Conservation (phyloP, 2,888 invertebrate genomes). For the Drosophila seclusa region DNA sequence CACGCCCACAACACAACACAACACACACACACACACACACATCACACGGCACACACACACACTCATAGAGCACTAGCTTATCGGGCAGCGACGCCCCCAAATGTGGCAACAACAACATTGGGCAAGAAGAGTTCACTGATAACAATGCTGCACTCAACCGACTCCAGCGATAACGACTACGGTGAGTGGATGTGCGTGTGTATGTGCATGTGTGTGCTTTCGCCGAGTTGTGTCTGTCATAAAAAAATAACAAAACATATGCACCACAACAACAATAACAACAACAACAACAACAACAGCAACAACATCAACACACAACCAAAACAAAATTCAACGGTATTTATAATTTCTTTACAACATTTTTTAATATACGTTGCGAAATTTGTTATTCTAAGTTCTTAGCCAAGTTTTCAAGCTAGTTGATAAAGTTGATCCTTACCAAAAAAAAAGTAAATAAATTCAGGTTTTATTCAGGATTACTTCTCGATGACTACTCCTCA, state of each 20-base stretch:
- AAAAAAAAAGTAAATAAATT: not conserved
- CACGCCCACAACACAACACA: slow-evolving; percentile 18
- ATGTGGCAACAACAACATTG: slow-evolving; percentile 17
- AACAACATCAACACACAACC: slow-evolving; percentile 57
- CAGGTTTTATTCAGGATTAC: not conserved
- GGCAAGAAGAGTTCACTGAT: slow-evolving; percentile 12
- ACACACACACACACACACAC: slow-evolving; percentile 10
- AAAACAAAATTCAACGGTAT: slow-evolving; percentile 74
- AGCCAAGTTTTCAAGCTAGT: not conserved
- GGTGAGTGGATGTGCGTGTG: slow-evolving; percentile 28
- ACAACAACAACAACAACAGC: slow-evolving; percentile 33
- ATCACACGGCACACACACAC: slow-evolving; percentile 9
- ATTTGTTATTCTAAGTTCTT: not conserved
- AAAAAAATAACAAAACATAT: slow-evolving; percentile 47
- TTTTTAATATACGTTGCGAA: not conserved
- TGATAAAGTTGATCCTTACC: not conserved
- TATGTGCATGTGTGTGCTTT: slow-evolving; percentile 4
- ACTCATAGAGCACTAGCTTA: slow-evolving; percentile 17
- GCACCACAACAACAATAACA: slow-evolving; percentile 37
- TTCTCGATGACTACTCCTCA: not conserved
- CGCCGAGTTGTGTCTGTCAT: slow-evolving; percentile 36
- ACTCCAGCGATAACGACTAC: slow-evolving; percentile 28
- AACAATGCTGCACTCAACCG: slow-evolving; percentile 31
- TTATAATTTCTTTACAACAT: slow-evolving; percentile 67
- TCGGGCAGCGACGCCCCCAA: slow-evolving; percentile 47